Evolutionary conservation across 2,888 invertebrate species (phyloP), one percentile per base, ranked within the genome.

Genomic region (Dicroscelio sp.): DNA sequence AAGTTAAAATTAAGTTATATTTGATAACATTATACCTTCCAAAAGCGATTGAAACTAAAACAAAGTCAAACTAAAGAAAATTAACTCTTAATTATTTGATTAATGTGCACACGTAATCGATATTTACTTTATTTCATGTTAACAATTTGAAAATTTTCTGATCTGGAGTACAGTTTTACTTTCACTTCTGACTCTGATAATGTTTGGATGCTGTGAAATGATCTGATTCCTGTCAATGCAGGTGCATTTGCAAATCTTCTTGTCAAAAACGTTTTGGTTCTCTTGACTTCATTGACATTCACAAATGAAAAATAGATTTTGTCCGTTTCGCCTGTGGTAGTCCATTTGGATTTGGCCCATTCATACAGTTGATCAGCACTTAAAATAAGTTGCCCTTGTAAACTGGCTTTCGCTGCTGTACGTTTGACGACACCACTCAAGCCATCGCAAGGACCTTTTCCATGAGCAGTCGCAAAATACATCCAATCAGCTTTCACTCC

Each of bases 401-500:
- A 60, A 17, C 60, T 60, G 27, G 60, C 60, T 14, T 43, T 43
- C 8, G 43, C 43, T 43, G 25, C 27, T 25, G 8, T 30, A 14
- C 27, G 25, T 60, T 60, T 52, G 17, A 52, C 20, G 4, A 17
- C 4, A 20, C 52, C 52, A 10, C 52, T 17, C 20, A 52, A 10
- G 12, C 60, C 60, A 60, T 60, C 60, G 60, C 60, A 60, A 3
- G 60, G 20, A 6, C 60, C 30, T 27, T 60, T 60, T 10, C 60
- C 60, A 27, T 60, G 60, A 5, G 60, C 8, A 5, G 60, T 60
- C 4, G 60, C 60, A 17, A 60, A 60, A 43, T 65, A 86, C 31
- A 60, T 65, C 86, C 80, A 86, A 20, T 86, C 73, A 48, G 80
- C 80, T 25, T 8, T 23, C 17, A 60, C 25, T 20, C 73, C 80